A percentile compares a stretch with the other conserved stretches of the same genome.
These are phyloP conservation scores for Drosophila lowei DNA, from an alignment of 1,140 invertebrate species.

Conservation along the genomic window DNA sequence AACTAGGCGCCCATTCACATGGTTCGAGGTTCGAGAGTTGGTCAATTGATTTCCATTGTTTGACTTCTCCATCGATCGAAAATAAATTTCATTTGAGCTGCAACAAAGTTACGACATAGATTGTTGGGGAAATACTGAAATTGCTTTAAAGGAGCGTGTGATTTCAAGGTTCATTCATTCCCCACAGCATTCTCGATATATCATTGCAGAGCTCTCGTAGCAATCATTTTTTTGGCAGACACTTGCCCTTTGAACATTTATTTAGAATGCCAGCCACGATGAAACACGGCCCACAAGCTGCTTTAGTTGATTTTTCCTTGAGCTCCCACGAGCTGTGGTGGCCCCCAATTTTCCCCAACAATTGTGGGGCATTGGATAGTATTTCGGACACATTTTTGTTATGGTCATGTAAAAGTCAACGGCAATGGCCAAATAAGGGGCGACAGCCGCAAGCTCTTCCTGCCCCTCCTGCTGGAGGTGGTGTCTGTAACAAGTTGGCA, in stretches of 20 bases:
- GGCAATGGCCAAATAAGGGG: constrained; percentile 63
- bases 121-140: constrained; percentile 35
- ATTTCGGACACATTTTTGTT: constrained; percentile 64
- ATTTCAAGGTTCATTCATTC: no score
- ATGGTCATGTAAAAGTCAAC: constrained; percentile 69
- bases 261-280: constrained; percentile 34
- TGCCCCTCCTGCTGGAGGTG: neutral
- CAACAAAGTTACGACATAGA: constrained; percentile 6
- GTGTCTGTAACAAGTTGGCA: constrained; percentile 62
- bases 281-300: constrained; percentile 17
- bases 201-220: no score
- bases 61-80: constrained; percentile 16
- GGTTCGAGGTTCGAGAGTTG: constrained; percentile 13
- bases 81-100: constrained; percentile 13
- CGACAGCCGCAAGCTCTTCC: constrained; percentile 17
- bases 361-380: constrained; percentile 28
- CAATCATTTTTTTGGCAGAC: no score
- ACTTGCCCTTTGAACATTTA: neutral
- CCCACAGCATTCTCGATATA: no score
- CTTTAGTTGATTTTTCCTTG: constrained; percentile 39
- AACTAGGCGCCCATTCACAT: constrained; percentile 61
- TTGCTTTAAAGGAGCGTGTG: constrained; percentile 27
- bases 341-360: constrained; percentile 8
- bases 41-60: constrained; percentile 56
- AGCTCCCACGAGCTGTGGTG: neutral